Base-by-base conservation (phyloP, 2,797 vertebrate genomes). In the Zenarchopterus dispar region DNA sequence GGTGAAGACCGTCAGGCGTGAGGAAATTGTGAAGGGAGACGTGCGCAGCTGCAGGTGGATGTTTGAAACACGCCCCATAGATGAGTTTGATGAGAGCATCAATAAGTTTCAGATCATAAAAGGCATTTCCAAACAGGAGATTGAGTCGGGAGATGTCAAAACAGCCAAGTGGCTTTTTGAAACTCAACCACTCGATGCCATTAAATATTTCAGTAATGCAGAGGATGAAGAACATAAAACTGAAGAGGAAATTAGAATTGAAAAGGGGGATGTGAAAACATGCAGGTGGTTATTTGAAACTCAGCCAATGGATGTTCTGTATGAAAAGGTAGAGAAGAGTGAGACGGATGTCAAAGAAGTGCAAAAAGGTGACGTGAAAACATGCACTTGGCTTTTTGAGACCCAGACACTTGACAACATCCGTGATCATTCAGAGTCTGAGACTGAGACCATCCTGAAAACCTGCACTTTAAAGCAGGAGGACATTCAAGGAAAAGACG, bases 121-220 rank as follows among this genome's bases (percentile, higher is more conserved):
- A 89, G 96, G 96, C 5, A 97, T 98, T 78, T 97, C 96, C 50
- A 95, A 97, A 72, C 91, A 96, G 88, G 96, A 97, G 86, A 93
- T 97, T 7, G 91, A 95, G 78, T 92, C 95, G 0, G 96, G 96
- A 19, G 95, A 97, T 56, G 96, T 98, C 24, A 97, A 97, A 92
- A 96, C 95, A 21, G 96, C 95, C 18, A 97, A 96, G 82, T 98
- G 96, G 96, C 83, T 98, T 56, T 98, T 98, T 84, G 96, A 98
- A 92, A 98, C 96, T 8, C 96, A 97, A 61, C 88, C 94, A 26
- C 94, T 98, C 23, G 96, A 98, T 76, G 87, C 93, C 8, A 96
- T 98, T 42, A 96, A 96, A 84, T 89, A 83, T 73, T 92, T 93
- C 48, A 93, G 70, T 47, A 82, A 91, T 18, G 16, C 44, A 17